Conservation (phyloP, 2,113 vertebrate genomes). For the Rynchops niger region DNA sequence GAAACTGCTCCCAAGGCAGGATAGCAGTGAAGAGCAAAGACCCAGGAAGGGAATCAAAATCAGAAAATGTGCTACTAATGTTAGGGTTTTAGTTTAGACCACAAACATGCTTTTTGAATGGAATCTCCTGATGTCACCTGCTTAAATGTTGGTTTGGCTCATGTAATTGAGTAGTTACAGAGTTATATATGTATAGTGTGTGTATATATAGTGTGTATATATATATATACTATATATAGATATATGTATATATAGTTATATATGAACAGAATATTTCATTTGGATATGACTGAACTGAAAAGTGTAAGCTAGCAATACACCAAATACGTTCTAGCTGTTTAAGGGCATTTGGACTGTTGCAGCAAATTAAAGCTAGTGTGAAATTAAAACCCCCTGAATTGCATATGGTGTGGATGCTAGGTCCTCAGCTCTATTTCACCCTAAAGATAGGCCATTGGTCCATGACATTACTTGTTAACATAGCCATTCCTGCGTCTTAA, state of each 20-base stretch:
- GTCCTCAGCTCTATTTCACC: not conserved
- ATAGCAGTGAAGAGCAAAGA: not conserved
- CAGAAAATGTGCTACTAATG: not conserved
- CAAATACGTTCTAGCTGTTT: not conserved
- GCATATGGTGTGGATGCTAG: not conserved
- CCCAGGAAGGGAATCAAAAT: not conserved
- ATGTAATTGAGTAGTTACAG: rapidly evolving
- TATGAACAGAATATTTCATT: not conserved
- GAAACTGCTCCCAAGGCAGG: not conserved
- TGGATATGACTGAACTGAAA: not conserved
- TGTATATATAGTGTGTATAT: no score
- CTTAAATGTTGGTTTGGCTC: not conserved
- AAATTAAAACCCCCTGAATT: not conserved
- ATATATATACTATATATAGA: no score
- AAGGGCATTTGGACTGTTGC: not conserved
- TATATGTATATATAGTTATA: no score
- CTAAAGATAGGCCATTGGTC: not conserved
- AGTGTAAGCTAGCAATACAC: not conserved
- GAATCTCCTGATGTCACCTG: not conserved
- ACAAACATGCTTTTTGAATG: not conserved
- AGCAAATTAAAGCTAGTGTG: not conserved
- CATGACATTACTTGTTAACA: rapidly evolving
- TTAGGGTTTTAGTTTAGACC: not conserved
- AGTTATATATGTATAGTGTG: no score
- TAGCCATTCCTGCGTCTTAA: not conserved